Base-by-base conservation (phyloP, 2,113 vertebrate genomes). In the Patagioenas fasciata region DNA sequence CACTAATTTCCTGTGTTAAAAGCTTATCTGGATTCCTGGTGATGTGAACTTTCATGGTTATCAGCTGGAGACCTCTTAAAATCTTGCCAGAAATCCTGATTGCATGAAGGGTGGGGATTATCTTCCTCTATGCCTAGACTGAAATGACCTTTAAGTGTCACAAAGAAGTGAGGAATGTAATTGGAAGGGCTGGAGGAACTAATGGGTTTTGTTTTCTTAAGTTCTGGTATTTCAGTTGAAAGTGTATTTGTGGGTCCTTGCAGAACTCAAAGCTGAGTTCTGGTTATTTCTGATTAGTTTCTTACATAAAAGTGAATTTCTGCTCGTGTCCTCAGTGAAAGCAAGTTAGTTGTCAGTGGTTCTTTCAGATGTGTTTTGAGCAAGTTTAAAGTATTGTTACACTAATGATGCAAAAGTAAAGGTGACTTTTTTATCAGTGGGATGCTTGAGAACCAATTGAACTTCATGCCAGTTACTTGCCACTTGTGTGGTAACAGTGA, bases 1-100 rank as follows among this genome's bases (percentile, higher is more conserved):
- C 91, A 78, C 88, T 96, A 73, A 96, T 97, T 97, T 98, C 97
- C 97, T 96, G 80, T 87, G 89, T 91, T 82, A 90, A 81, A 96
- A 95, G 92, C 93, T 97, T 97, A 92, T 93, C 92, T 95, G 90
- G 94, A 78, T 89, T 89, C 94, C 94, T 92, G 86, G 88, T 2
- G 81, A 25, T 91, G 87, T 92, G 94, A 96, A 96, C 81, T 94
- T 98, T 71, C 92, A 60, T 95, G 83, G 87, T 88, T 90, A 83
- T 93, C 94, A 97, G 95, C 93, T 96, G 93, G 93, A 96, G 93
- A 90, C 88, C 78, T 91, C 93, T 94, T 94, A 95, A 96, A 95
- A 78, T 71, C 96, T 87, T 93, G 87, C 94, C 91, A 95, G 66
- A 90, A 95, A 84, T 88, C 93, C 89, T 42, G 7, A 4, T 80